phyloP scores from a whole-genome alignment of 2,888 invertebrate genomes.

The Halocaridina rubra region DNA sequence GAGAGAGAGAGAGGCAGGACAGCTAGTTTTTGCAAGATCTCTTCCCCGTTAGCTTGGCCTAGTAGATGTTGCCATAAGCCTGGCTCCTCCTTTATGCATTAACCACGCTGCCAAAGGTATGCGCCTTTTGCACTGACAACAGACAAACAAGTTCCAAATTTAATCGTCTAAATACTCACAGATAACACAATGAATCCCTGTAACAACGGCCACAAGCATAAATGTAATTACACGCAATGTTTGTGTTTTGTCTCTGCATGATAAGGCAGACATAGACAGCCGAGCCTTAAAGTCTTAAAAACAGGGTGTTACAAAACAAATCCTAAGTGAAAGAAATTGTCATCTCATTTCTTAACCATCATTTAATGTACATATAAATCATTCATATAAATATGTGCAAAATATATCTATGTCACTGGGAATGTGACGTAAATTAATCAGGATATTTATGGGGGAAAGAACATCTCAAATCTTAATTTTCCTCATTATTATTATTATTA shows the following conservation, averaged over 20 bases:
- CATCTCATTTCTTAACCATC: too few species aligned
- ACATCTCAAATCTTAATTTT: neutral
- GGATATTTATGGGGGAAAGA: neutral
- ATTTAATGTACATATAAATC: too few species aligned
- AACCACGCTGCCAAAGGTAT: neutral
- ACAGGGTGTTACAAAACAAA: constrained; percentile 42
- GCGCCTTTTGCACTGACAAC: neutral
- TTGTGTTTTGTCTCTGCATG: constrained; percentile 41
- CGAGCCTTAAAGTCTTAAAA: constrained; percentile 52
- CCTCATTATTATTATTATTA: neutral
- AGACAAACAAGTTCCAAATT: neutral
- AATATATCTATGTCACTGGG: too few species aligned
- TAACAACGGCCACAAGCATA: neutral
- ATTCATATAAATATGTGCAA: too few species aligned
- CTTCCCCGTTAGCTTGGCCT: constrained; percentile 60
- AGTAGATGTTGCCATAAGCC: constrained; percentile 49
- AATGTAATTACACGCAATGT: neutral
- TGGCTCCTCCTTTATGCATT: constrained; percentile 20
- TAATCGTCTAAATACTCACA: neutral
- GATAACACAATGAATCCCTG: neutral
- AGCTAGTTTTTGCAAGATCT: constrained; percentile 58
- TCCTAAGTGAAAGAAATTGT: constrained; percentile 2
- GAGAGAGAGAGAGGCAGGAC: constrained; percentile 44
- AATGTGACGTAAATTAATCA: neutral
- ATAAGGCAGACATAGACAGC: constrained; percentile 52